These are phyloP conservation scores for Lottia gigantea DNA, from an alignment of 2,888 invertebrate species.

Conservation along the genomic window DNA sequence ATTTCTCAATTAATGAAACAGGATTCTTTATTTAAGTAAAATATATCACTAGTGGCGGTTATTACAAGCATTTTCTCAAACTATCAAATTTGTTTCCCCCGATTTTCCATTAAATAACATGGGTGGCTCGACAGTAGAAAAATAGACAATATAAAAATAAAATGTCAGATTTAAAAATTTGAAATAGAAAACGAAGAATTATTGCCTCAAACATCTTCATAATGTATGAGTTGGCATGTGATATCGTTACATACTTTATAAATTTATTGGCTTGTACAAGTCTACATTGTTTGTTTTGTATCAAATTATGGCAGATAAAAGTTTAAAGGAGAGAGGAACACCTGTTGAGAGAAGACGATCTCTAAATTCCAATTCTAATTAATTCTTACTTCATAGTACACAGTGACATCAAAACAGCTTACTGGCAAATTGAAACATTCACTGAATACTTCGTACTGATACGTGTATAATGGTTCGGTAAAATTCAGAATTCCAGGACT, in stretches of 20 bases:
- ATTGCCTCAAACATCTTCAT: background rate
- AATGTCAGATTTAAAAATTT: background rate
- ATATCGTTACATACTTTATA: background rate
- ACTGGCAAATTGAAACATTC: no score
- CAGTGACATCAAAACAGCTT: no score
- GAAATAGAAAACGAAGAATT: background rate
- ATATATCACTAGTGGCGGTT: no score
- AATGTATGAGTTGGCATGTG: background rate
- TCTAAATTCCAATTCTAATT: no score
- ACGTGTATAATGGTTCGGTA: no score
- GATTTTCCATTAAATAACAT: background rate
- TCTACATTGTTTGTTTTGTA: background rate
- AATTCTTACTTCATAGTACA: no score
- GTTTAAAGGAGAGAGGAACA: background rate
- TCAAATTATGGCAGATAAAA: slow-evolving; percentile 7
- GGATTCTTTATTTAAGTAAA: no score
- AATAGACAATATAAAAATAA: background rate
- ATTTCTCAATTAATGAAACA: no score
- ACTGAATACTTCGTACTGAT: no score
- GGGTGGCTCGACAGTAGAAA: background rate
- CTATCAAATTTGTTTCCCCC: background rate
- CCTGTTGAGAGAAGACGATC: no score
- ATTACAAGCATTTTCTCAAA: no score
- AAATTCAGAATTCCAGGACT: no score
- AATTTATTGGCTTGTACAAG: background rate